Percentiles rank a stretch among this genome's conserved stretches.
These are phyloP conservation scores for Himalopsyche phryganea DNA, from an alignment of 1,140 invertebrate species.

Conservation along the genomic window DNA sequence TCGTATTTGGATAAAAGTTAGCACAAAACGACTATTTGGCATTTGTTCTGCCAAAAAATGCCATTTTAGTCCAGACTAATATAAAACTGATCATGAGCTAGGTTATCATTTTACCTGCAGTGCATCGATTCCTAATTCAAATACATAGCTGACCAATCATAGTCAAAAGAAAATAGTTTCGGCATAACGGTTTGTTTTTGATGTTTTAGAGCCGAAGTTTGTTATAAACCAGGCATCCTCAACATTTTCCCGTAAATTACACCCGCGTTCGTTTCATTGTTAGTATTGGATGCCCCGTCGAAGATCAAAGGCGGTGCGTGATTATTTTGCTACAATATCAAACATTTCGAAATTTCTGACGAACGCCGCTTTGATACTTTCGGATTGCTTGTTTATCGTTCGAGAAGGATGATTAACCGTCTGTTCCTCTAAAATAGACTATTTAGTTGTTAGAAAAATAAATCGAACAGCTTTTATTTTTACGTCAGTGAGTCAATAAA, in stretches of 20 bases:
- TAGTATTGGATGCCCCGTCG: constrained; percentile 24
- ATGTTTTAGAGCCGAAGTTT: constrained; percentile 29
- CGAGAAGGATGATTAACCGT: constrained; percentile 3
- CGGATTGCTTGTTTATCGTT: constrained; percentile 9
- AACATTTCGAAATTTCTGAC: constrained; percentile 19
- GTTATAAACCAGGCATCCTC: constrained; percentile 29
- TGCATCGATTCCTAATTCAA: too few relatives aligned
- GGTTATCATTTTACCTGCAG: too few relatives aligned
- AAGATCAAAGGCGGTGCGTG: constrained; percentile 20
- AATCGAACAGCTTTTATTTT: too few relatives aligned
- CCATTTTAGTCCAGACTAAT: too few relatives aligned
- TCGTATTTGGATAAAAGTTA: too few relatives aligned
- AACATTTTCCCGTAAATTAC: constrained; percentile 3
- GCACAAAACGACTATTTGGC: too few relatives aligned
- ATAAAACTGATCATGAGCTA: too few relatives aligned
- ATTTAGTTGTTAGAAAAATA: background rate
- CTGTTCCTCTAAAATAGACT: background rate
- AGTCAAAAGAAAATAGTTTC: too few relatives aligned
- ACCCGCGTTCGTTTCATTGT: background rate
- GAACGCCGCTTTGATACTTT: constrained; percentile 12
- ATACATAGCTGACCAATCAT: too few relatives aligned
- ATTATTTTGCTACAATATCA: constrained; percentile 29
- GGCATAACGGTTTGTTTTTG: constrained; percentile 30
- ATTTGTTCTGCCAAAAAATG: too few relatives aligned
- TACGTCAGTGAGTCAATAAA: too few relatives aligned